Evolutionary conservation across 1,140 invertebrate species (phyloP).

Genomic region (Habropoda laboriosa): DNA sequence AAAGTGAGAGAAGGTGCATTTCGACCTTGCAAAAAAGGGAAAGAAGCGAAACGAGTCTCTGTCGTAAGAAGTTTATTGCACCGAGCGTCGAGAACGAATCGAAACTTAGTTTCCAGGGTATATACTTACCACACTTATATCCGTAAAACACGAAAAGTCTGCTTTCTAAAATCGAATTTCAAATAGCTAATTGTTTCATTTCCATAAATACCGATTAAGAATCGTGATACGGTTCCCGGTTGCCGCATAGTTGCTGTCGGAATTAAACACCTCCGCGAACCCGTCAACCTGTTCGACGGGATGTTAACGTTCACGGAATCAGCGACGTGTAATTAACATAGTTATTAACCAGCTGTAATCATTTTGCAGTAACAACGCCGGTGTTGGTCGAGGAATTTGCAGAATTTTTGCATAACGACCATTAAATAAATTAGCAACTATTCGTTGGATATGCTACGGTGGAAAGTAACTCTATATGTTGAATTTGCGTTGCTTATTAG

Average conservation of each 20-base stretch:
- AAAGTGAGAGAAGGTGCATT: not conserved
- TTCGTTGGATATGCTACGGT: too few relatives aligned
- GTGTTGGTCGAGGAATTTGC: not conserved
- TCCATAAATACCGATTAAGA: constrained; percentile 19
- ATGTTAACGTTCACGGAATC: not conserved
- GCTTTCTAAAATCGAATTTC: constrained; percentile 38
- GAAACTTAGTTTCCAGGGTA: not conserved
- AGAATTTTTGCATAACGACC: too few relatives aligned
- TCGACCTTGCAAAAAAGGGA: not conserved
- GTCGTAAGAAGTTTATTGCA: not conserved
- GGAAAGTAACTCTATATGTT: not conserved
- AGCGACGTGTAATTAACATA: not conserved
- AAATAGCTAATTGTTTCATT: constrained; percentile 9
- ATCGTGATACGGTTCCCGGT: not conserved
- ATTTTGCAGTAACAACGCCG: not conserved
- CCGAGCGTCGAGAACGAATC: not conserved
- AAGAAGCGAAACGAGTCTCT: not conserved
- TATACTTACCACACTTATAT: not conserved
- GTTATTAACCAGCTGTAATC: not conserved
- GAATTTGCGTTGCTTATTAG: not conserved
- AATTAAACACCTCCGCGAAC: not conserved
- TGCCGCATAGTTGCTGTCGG: not conserved
- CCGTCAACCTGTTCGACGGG: not conserved
- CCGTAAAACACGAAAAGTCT: not conserved
- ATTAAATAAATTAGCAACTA: too few relatives aligned